These are phyloP conservation scores for Dermolepida albohirtum DNA, from an alignment of 2,888 invertebrate species.

Conservation along the genomic window DNA sequence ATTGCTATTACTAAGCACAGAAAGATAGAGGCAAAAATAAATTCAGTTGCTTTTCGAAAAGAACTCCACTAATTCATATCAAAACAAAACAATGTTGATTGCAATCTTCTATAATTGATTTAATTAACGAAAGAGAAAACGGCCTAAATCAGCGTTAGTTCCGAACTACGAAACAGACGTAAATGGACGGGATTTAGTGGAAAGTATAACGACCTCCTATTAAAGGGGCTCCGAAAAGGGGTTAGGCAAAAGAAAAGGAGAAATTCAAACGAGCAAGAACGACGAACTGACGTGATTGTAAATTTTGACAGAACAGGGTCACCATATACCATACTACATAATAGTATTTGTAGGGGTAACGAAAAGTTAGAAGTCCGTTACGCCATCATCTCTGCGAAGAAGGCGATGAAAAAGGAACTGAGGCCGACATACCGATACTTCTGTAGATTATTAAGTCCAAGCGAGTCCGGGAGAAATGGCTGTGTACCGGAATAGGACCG, in stretches of 20 bases:
- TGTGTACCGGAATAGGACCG: slow-evolving; percentile 26
- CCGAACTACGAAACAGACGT: slow-evolving; percentile 28
- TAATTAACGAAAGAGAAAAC: slow-evolving; percentile 18
- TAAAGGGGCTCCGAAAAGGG: slow-evolving; percentile 18
- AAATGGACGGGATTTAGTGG: slow-evolving; percentile 33
- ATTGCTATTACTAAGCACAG: too few species aligned
- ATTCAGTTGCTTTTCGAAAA: too few species aligned
- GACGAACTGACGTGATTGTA: slow-evolving; percentile 29
- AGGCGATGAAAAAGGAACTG: slow-evolving; percentile 27
- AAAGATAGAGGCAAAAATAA: too few species aligned
- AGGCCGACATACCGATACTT: slow-evolving; percentile 44
- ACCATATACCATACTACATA: slow-evolving; percentile 13
- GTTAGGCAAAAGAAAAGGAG: slow-evolving; percentile 5
- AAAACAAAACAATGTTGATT: too few species aligned
- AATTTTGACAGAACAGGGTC: slow-evolving; percentile 36
- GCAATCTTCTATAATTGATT: slow-evolving; percentile 10
- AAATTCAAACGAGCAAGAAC: background rate
- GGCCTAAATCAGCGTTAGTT: slow-evolving; percentile 31
- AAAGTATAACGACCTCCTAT: slow-evolving; percentile 30
- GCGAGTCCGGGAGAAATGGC: slow-evolving; percentile 53
- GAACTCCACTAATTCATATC: too few species aligned
- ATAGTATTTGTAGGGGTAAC: background rate
- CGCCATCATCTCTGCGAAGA: background rate
- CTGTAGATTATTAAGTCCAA: slow-evolving; percentile 48
- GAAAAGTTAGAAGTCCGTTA: background rate